These are phyloP conservation scores for Tribolium madens DNA, from an alignment of 1,140 invertebrate species.

Conservation along the genomic window DNA sequence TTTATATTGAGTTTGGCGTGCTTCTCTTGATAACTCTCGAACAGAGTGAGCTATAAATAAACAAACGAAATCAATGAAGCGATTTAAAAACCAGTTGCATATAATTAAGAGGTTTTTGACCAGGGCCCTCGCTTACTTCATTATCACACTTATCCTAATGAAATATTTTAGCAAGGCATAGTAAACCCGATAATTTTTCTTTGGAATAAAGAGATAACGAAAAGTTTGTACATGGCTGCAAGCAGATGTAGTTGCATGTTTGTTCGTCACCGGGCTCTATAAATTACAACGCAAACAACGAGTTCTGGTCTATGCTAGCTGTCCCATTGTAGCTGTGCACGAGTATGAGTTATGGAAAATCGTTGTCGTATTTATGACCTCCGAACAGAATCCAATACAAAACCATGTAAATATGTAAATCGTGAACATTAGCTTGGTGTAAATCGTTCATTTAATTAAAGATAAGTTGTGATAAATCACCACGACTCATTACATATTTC, in stretches of 20 bases:
- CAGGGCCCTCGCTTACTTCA: neutral
- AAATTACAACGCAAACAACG: conserved; percentile 28
- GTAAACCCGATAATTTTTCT: conserved; percentile 3
- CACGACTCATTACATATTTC: conserved; percentile 4
- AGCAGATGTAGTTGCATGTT: conserved; percentile 21
- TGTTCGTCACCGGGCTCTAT: conserved; percentile 11
- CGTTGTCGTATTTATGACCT: conserved; percentile 18
- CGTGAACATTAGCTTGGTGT: neutral
- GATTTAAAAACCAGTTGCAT: conserved; percentile 9
- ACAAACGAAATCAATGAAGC: conserved; percentile 7
- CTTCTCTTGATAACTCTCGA: neutral
- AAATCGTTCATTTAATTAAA: conserved; percentile 8
- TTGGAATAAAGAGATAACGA: neutral
- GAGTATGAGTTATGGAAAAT: conserved; percentile 23
- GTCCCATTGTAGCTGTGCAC: neutral
- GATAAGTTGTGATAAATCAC: conserved; percentile 9
- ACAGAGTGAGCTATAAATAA: neutral
- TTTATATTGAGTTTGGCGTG: neutral
- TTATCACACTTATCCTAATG: conserved; percentile 25
- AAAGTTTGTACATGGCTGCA: conserved; percentile 8
- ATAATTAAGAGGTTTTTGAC: conserved; percentile 36
- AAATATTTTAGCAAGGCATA: conserved; percentile 13
- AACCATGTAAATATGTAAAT: conserved; percentile 25
- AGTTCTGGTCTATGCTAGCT: conserved; percentile 2
- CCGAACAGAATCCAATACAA: neutral